Conservation (phyloP, 2,888 invertebrate genomes). For the Antheraea yamamai region DNA sequence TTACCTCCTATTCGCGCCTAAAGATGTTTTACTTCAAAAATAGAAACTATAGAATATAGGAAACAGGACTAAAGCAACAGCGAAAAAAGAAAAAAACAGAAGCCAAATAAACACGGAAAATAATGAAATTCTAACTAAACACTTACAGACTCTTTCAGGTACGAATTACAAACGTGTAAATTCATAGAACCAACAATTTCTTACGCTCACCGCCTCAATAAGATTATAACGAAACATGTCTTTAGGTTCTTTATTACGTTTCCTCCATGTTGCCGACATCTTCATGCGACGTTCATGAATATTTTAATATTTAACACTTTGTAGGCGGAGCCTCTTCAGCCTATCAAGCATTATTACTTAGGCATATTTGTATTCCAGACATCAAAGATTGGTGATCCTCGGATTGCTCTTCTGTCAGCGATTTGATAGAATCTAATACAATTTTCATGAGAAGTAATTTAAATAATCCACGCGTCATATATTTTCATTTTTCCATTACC, state of each 20-base stretch:
- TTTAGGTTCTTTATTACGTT: conserved; percentile 33
- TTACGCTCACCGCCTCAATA: not conserved
- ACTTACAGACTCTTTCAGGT: not conserved
- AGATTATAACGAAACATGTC: conserved; percentile 32
- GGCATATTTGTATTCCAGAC: conserved; percentile 32
- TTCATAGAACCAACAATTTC: conserved; percentile 17
- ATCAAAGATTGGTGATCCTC: conserved; percentile 20
- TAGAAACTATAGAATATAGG: too few species aligned
- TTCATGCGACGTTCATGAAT: conserved; percentile 48
- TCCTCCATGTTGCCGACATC: conserved; percentile 32
- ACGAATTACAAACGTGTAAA: conserved; percentile 23
- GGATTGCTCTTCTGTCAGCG: conserved; percentile 5
- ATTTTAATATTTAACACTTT: conserved; percentile 54
- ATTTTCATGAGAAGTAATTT: not conserved
- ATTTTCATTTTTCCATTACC: not conserved
- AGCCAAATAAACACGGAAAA: not conserved
- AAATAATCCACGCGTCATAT: not conserved
- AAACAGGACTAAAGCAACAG: not conserved
- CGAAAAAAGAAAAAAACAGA: not conserved
- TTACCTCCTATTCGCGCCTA: too few species aligned
- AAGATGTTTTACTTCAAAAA: too few species aligned
- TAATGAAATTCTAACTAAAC: not conserved
- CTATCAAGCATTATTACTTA: conserved; percentile 42
- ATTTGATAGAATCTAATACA: not conserved
- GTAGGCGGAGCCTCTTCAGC: conserved; percentile 25